A percentile compares a stretch with the other conserved stretches of the same genome.
Evolutionary conservation across 2,113 vertebrate genomes (phyloP).

Genomic region (Azemiops feae): DNA sequence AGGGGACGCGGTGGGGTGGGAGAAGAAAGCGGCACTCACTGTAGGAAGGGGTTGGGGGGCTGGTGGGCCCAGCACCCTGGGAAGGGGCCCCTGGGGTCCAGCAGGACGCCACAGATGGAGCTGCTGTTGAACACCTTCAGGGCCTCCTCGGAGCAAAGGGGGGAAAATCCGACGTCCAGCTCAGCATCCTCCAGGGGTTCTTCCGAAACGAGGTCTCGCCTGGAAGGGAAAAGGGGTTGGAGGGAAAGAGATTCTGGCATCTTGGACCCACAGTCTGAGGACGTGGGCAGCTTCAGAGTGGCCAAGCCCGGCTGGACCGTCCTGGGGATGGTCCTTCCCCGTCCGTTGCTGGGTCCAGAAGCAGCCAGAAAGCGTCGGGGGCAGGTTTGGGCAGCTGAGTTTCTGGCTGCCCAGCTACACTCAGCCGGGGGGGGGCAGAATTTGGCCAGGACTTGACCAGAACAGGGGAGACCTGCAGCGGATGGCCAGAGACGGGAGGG

Average conservation of each 20-base stretch:
- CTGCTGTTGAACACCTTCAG: constrained; percentile 27
- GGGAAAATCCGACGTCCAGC: constrained; percentile 56
- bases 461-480: not conserved
- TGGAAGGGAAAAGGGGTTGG: constrained; percentile 35
- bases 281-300: too few relatives aligned
- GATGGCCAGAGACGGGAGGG: not conserved
- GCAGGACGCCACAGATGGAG: constrained; percentile 54
- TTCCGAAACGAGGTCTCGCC: constrained; percentile 37
- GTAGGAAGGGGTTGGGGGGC: constrained; percentile 44
- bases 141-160: constrained; percentile 41
- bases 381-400: too few relatives aligned
- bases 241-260: too few relatives aligned
- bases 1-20: not conserved
- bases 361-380: too few relatives aligned
- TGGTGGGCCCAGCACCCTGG: constrained; percentile 34
- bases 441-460: not conserved
- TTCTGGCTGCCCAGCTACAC: too few relatives aligned
- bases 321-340: too few relatives aligned
- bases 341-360: too few relatives aligned
- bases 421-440: too few relatives aligned
- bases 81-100: constrained; percentile 37
- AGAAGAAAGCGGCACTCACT: constrained; percentile 42
- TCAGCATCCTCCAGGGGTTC: constrained; percentile 27
- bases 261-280: too few relatives aligned
- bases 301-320: too few relatives aligned